Base-by-base conservation (phyloP, 2,113 vertebrate species). In the Theropithecus gelada region DNA sequence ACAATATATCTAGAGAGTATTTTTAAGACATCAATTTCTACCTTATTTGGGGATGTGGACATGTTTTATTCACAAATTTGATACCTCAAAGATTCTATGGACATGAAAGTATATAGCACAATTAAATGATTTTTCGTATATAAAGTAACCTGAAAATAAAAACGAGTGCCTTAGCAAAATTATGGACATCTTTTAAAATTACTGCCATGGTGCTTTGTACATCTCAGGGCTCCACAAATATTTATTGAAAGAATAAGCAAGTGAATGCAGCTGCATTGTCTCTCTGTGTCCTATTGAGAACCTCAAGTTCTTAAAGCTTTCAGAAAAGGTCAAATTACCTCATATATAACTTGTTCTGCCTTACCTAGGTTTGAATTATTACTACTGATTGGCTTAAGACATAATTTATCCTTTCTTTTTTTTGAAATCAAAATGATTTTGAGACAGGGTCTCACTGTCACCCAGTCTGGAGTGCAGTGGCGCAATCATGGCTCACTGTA, bases 121-220 rank as follows among this genome's bases (percentile, higher is more conserved):
- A 86, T 79, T 50, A 85, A 83, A n/a, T 85, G 27, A 0, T 25
- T 80, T 78, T 84, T 92, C 27, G 52, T 64, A 83, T 86, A 55
- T 88, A 76, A 92, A 93, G 35, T 81, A 66, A 84, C 17, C 23
- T 40, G 25, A 80, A 97, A 81, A 89, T 95, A 91, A 90, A 72
- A 95, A 85, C 8, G 43, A 88, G 27, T 25, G 35, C 35, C 52
- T 81, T 57, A 64, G 35, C 38, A 95, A 93, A 95, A 59, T 79
- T 73, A 57, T 83, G 6, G 17, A 78, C 86, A 73, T 95, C 27
- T 95, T 87, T 97, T 20, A 52, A 66, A 79, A 89, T 93, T 78
- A 57, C 35, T 55, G 30, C 1, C 2, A 5, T 78, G 30, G 38
- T 32, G 2, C 38, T 61, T 84, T 18, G 10, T 80, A 32, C 3